A percentile compares a stretch with the other conserved stretches of the same genome.
Evolutionary conservation across 2,888 invertebrate genomes (phyloP).

Genomic region (Epinotia nisella): DNA sequence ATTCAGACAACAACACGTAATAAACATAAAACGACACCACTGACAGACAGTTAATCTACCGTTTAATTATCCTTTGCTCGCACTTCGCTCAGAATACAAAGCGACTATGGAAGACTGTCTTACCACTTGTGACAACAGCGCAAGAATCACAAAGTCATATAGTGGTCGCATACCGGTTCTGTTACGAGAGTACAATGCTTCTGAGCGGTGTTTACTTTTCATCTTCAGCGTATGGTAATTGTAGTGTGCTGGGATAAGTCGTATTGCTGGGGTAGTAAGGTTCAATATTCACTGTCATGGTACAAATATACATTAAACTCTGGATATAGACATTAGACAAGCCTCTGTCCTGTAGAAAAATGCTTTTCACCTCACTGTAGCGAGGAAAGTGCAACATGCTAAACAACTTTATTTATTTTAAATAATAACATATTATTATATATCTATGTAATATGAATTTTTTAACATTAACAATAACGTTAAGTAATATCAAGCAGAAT

Average conservation of each 20-base stretch:
- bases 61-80: conserved; percentile 22
- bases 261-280: background rate
- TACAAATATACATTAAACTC: background rate
- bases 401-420: too few relatives aligned
- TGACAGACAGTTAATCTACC: conserved; percentile 25
- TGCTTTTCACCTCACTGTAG: too few relatives aligned
- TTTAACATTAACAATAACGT: too few relatives aligned
- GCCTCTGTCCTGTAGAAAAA: background rate
- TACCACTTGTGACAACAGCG: conserved; percentile 31
- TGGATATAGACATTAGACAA: background rate
- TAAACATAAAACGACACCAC: background rate
- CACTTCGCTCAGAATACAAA: conserved; percentile 7
- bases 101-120: conserved; percentile 24
- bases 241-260: background rate
- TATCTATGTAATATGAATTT: too few relatives aligned
- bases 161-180: conserved; percentile 27
- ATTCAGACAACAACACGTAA: background rate
- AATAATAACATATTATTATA: too few relatives aligned
- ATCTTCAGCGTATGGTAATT: conserved; percentile 36
- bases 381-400: too few relatives aligned
- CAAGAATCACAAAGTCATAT: conserved; percentile 39
- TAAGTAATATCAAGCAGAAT: too few relatives aligned
- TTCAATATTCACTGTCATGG: background rate
- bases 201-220: conserved; percentile 36
- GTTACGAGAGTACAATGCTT: conserved; percentile 18